Base-by-base conservation (phyloP, 2,113 vertebrate species). In the Nanorana parkeri region DNA sequence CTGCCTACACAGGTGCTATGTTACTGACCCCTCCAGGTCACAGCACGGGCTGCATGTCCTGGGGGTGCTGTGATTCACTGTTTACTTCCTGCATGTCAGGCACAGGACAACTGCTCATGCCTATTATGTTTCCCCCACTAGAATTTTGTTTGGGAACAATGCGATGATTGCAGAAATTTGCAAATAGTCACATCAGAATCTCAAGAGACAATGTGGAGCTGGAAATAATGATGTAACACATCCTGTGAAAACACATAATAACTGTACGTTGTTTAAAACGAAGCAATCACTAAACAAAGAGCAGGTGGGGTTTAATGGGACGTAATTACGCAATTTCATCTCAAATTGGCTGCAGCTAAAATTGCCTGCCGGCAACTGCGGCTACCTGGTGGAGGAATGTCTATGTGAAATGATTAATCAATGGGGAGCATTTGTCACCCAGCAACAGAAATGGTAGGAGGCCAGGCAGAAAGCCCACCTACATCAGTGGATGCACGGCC, bases 381-480 rank as follows among this genome's bases (percentile, higher is more conserved):
- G 72, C 55, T 17, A 29, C 55, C 54, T 23, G 55, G 55, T 7
- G 72, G 17, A 61, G 17, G 36, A 41, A 75, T 29, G 72, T 13
- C 60, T 20, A 75, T 6, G 55, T 75, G 23, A 41, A 36, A 20
- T 58, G 56, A 41, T n/a, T 75, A 61, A 75, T 75, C 72, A 61
- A 75, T 75, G 72, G 55, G 13, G 16, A 23, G 23, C 41, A 75
- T 32, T 61, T 16, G 23, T 75, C 72, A 61, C 72, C 29, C 72
- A 7, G 72, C 55, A 23, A 75, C 72, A 41, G 28, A 36, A 41
- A 17, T 32, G 71, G 58, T 74, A 55, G 71, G 19, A 60, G 28
- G 24, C 17, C 24, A 1, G 8, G 21, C 5, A 73, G 28, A 58
- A 74, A 58, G 54, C 28, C 54, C 71, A 11, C 71, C 71, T 47